Evolutionary conservation across 2,888 invertebrate genomes (phyloP).

Genomic region (Nipponacmea schrenckii): DNA sequence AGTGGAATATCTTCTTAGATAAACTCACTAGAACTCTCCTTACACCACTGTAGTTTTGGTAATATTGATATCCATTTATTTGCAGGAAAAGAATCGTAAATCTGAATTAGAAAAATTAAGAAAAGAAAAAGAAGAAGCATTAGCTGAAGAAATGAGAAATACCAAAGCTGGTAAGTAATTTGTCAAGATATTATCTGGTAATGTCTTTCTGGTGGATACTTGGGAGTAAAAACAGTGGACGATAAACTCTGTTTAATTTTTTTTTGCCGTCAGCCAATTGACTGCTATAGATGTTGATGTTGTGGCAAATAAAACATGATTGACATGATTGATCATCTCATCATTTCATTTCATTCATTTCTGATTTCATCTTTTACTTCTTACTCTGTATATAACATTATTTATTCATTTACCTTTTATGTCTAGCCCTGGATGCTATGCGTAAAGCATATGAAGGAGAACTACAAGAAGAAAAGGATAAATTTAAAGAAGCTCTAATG

Average conservation of each 20-base stretch:
- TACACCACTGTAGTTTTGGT: no score
- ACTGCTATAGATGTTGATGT: no score
- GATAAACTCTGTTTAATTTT: background rate
- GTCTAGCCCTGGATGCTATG: constrained; percentile 88
- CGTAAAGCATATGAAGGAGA: constrained; percentile 90
- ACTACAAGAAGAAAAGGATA: constrained; percentile 66
- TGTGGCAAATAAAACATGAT: no score
- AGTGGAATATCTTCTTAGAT: no score
- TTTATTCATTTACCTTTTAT: background rate
- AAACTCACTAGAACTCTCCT: no score
- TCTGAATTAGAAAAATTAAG: constrained; percentile 81
- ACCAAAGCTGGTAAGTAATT: constrained; percentile 77
- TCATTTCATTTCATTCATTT: no score
- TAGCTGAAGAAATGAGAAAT: constrained; percentile 93
- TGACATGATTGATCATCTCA: no score
- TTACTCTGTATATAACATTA: no score
- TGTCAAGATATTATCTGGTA: background rate
- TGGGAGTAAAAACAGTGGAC: background rate
- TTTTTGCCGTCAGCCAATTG: no score
- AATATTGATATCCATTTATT: background rate
- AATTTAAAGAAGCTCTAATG: constrained; percentile 79
- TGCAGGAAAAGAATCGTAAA: constrained; percentile 3
- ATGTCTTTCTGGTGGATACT: background rate
- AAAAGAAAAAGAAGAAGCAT: constrained; percentile 88
- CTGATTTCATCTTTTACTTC: no score